phyloP scores from a whole-genome alignment of 2,113 vertebrate species.

The Corynorhinus townsendii region DNA sequence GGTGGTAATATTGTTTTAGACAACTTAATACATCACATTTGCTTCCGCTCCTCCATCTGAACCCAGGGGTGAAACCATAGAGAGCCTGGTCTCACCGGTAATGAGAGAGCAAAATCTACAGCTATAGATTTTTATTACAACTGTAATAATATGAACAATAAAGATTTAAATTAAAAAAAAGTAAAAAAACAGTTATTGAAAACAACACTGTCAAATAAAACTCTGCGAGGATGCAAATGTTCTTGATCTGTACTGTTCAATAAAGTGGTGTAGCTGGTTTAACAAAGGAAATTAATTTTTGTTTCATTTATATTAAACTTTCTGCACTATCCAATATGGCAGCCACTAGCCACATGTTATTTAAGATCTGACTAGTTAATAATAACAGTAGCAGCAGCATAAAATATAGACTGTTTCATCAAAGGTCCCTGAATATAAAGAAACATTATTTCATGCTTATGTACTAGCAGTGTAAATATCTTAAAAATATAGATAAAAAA shows the following conservation, averaged over 20 bases:
- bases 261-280: neutral
- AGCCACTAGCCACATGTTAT: neutral
- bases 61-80: too few species aligned
- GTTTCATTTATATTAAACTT: slow-evolving; percentile 6
- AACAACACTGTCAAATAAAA: neutral
- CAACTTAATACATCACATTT: too few species aligned
- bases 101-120: too few species aligned
- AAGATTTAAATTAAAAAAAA: neutral
- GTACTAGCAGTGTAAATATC: neutral
- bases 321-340: neutral
- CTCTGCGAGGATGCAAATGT: neutral
- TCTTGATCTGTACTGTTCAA: neutral
- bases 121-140: too few species aligned
- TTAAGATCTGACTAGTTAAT: neutral
- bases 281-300: neutral
- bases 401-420: neutral
- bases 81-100: too few species aligned
- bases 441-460: neutral
- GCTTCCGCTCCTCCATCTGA: too few species aligned
- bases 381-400: neutral
- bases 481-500: slow-evolving; percentile 25
- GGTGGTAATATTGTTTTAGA: too few species aligned
- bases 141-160: too few species aligned
- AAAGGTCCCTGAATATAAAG: neutral
- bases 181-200: neutral